Base-by-base conservation (phyloP, 2,797 vertebrate species). In the Acropternis orthonyx region DNA sequence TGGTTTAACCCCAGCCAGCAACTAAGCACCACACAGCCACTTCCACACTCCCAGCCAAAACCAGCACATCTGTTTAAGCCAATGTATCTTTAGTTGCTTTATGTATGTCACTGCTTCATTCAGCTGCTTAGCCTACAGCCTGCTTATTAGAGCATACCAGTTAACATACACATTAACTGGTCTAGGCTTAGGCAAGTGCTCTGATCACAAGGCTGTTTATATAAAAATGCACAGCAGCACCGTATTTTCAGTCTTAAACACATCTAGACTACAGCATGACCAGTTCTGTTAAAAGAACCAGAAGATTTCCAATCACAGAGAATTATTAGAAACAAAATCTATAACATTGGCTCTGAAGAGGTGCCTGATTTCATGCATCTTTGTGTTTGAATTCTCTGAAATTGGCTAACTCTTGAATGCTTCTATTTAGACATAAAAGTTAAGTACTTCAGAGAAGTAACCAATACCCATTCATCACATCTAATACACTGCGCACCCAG, bases 61-160 rank as follows among this genome's bases (percentile, higher is more conserved):
- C 12, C 9, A 2, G 3, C 13, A 55, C 0, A 0, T 27, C 14
- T 83, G 44, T 69, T 84, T 39, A 39, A 78, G 49, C 7, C 24
- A 78, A 13, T 1, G 7, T 44, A 61, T 90, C 58, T 68, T 77
- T 22, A 86, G 37, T 13, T 81, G 27, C 48, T 54, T 80, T 79
- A 52, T 0, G 1, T 8, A 20, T 71, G 22, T 34, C 69, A 61
- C 43, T 72, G 46, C 36, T 75, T 76, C 46, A 75, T 20, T 7
- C 37, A 86, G 65, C 28, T 84, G 41, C 65, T 77, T 41, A 49
- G 37, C 15, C 26, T 58, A 69, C 9, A 83, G 62, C 8, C 41
- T 82, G 52, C 37, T 66, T 63, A 36, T n/a, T 36, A 66, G 3
- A 79, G 28, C 59, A 73, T 28, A 66, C 36, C 32, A 73, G 28